A percentile compares a stretch with the other conserved stretches of the same genome.
phyloP scores from a whole-genome alignment of 2,797 vertebrate genomes.

The Tadarida brasiliensis region DNA sequence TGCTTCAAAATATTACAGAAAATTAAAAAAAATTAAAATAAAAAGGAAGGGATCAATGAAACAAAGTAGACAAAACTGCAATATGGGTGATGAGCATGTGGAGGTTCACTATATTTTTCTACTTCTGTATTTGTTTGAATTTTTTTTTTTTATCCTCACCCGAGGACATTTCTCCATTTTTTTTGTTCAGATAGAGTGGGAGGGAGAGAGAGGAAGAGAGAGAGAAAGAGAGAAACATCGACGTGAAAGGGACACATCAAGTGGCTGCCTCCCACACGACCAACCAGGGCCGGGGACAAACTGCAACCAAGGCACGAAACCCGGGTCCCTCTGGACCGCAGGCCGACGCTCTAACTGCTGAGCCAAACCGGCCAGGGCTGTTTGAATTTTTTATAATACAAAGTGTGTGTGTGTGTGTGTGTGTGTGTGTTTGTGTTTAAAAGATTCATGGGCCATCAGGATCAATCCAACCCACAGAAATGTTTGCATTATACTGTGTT shows the following conservation, averaged over 20 bases:
- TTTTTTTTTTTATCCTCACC: too few species aligned
- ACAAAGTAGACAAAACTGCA: not conserved
- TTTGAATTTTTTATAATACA: conserved; percentile 41
- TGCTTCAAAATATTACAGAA: conserved; percentile 52
- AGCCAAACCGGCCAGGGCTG: too few species aligned
- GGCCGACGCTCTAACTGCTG: too few species aligned
- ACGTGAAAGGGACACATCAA: too few species aligned
- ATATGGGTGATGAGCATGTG: not conserved
- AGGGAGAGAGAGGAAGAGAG: too few species aligned
- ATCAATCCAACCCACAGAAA: not conserved
- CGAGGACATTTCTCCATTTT: too few species aligned
- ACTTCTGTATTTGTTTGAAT: conserved; percentile 27
- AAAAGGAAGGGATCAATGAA: not conserved
- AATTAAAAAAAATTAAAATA: not conserved
- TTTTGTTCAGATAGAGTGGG: too few species aligned
- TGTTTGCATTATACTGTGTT: not conserved
- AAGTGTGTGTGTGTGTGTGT: not conserved
- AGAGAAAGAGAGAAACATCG: too few species aligned
- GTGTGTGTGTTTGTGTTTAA: not conserved
- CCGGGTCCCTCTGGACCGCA: too few species aligned
- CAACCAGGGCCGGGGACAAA: too few species aligned
- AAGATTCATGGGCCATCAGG: not conserved
- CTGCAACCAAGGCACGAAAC: too few species aligned
- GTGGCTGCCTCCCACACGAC: too few species aligned
- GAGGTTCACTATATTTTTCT: not conserved